Percentiles rank a stretch among this genome's conserved stretches.
Conservation (phyloP, 2,113 vertebrate genomes). For the Sclerurus mexicanus region DNA sequence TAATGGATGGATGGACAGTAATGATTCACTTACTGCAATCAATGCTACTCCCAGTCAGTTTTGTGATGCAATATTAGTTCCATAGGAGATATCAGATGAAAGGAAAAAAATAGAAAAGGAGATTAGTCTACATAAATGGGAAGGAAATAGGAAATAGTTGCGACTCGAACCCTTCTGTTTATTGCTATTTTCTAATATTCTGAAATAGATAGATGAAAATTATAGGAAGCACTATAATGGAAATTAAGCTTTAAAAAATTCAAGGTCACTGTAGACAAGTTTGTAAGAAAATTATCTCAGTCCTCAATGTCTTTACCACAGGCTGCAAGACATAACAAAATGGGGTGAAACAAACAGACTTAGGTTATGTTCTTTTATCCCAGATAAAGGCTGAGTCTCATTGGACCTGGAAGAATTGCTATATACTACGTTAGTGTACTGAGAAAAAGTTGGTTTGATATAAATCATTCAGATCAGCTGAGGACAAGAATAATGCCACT, state of each 20-base stretch:
- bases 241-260: not conserved
- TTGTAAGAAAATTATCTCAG: not conserved
- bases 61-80: not conserved
- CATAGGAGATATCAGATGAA: not conserved
- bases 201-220: not conserved
- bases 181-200: not conserved
- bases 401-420: not conserved
- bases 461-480: not conserved
- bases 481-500: not conserved
- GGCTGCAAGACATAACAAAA: not conserved
- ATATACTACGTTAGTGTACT: not conserved
- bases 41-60: constrained; percentile 17
- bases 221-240: not conserved
- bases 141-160: not conserved
- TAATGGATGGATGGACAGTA: constrained; percentile 46
- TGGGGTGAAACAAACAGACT: not conserved
- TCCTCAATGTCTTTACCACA: not conserved
- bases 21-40: constrained; percentile 44
- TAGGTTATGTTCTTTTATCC: not conserved
- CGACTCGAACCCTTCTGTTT: not conserved
- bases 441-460: not conserved
- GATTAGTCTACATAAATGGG: not conserved
- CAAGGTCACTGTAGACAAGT: not conserved
- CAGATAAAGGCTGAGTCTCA: not conserved
- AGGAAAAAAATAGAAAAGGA: not conserved